Percentiles rank a stretch among this genome's conserved stretches.
These are phyloP conservation scores for Philereme vetulata DNA, from an alignment of 2,888 invertebrate species.

Conservation along the genomic window DNA sequence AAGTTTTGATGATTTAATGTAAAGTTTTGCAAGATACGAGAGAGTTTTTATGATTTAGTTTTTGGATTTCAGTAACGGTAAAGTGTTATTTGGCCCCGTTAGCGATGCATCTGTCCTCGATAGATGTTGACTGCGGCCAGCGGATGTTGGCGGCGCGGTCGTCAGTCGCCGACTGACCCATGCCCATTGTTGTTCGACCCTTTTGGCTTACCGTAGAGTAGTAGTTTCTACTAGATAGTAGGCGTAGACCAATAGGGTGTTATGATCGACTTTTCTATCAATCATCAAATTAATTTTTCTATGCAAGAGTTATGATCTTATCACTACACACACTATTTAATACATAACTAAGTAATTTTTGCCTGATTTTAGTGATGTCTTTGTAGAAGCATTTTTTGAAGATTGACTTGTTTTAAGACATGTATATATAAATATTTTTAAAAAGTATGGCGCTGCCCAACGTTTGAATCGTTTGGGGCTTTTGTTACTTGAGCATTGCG, in stretches of 20 bases:
- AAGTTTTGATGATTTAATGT: conserved; percentile 83
- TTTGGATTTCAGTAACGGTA: conserved; percentile 83
- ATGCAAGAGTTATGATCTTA: conserved; percentile 80
- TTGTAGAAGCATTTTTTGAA: conserved; percentile 79
- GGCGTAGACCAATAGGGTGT: conserved; percentile 83
- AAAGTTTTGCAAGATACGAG: conserved; percentile 82
- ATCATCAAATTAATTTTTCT: conserved; percentile 79
- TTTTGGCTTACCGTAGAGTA: conserved; percentile 81
- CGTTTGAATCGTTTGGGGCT: conserved; percentile 75
- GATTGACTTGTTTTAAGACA: conserved; percentile 73
- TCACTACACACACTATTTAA: conserved; percentile 79
- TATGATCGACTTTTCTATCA: conserved; percentile 81
- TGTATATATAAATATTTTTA: conserved; percentile 81
- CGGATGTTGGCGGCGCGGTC: conserved; percentile 53
- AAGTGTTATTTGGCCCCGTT: conserved; percentile 84
- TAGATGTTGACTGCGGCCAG: conserved; percentile 70
- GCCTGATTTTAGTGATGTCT: conserved; percentile 80
- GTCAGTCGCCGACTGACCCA: conserved; percentile 52
- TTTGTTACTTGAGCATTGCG: conserved; percentile 63
- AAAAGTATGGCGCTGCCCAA: conserved; percentile 70
- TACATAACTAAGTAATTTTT: conserved; percentile 68
- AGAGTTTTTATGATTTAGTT: conserved; percentile 83
- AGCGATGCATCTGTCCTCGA: conserved; percentile 84
- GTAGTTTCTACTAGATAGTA: conserved; percentile 82
- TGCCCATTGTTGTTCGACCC: conserved; percentile 77